Evolutionary conservation across 2,113 vertebrate species (phyloP), one percentile per base, ranked within the genome.

Genomic region (Corythoichthys haematopterus): DNA sequence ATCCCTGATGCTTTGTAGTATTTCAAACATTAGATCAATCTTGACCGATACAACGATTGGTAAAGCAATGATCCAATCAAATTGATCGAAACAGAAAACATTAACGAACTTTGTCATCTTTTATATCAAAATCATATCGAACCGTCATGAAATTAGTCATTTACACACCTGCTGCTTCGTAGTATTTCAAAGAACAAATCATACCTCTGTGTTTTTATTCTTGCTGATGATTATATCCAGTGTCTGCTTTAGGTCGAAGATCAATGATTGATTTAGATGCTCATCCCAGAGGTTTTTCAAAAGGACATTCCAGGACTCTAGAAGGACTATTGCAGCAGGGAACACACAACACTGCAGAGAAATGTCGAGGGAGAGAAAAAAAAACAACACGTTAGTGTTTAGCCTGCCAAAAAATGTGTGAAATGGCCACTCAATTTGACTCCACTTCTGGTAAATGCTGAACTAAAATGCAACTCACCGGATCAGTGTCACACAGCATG

Each of bases 291-390:
- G 84, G 59, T 88, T 84, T 53, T 65, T 69, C 46, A 86, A 66
- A 2, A 93, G 86, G 35, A 81, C 69, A 15, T 75, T 65, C 92
- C 92, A 93, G 47, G 91, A 89, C 10, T 91, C 74, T 7, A 77
- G 75, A 36, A 93, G 87, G 16, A 91, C 72, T 5, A 83, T 68
- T 46, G 90, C 90, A 73, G 88, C 85, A 36, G 82, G 81, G 69
- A 90, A 86, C 66, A 92, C 86, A 64, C 92, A 91, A 66, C 92
- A 93, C 92, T 93, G 79, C n/a, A 60, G 74, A 63, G 51, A 40
- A 53, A 52, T 1, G 6, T 40, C 38, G 2, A 45, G 14, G 9
- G 11, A 12, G 4, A 35, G n/a, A 38, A 33, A 1, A 10, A 63
- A 74, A 48, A 46, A 47, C 57, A 69, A 60, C 58, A 59, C 57